phyloP scores from a whole-genome alignment of 2,888 invertebrate species.

The Plusia festucae region DNA sequence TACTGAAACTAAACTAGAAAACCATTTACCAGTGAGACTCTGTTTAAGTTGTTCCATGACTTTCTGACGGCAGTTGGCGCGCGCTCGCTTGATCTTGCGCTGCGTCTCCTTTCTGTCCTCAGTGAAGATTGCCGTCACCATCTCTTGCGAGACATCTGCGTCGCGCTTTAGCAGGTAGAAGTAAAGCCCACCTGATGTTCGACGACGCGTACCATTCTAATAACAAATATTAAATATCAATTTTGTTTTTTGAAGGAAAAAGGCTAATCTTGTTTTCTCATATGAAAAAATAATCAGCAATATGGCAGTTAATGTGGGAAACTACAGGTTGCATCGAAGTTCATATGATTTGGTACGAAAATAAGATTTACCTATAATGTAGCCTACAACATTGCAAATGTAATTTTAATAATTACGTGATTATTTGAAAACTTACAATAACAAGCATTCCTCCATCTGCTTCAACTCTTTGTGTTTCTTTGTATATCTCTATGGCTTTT shows the following conservation, averaged over 20 bases:
- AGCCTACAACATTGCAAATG: no score
- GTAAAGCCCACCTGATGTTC: constrained; percentile 96
- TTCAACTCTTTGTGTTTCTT: constrained; percentile 95
- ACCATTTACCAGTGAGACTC: constrained; percentile 83
- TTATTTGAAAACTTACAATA: constrained; percentile 88
- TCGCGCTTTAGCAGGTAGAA: constrained; percentile 94
- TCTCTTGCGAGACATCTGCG: constrained; percentile 90
- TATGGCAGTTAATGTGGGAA: no score
- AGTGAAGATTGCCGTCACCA: constrained; percentile 91
- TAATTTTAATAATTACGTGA: no score
- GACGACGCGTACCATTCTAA: constrained; percentile 93
- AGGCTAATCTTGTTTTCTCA: no score
- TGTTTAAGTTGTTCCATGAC: constrained; percentile 92
- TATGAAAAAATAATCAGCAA: no score
- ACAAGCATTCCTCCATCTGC: constrained; percentile 96
- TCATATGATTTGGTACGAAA: no score
- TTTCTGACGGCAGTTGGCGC: constrained; percentile 89
- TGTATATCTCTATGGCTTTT: constrained; percentile 93
- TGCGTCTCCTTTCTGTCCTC: constrained; percentile 90
- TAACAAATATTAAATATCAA: constrained; percentile 9
- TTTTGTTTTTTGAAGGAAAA: no score
- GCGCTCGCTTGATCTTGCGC: constrained; percentile 88
- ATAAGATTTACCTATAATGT: no score
- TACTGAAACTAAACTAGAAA: no score
- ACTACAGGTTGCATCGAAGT: no score